Evolutionary conservation across 2,888 invertebrate species (phyloP).

Genomic region (Cephalotes varians): DNA sequence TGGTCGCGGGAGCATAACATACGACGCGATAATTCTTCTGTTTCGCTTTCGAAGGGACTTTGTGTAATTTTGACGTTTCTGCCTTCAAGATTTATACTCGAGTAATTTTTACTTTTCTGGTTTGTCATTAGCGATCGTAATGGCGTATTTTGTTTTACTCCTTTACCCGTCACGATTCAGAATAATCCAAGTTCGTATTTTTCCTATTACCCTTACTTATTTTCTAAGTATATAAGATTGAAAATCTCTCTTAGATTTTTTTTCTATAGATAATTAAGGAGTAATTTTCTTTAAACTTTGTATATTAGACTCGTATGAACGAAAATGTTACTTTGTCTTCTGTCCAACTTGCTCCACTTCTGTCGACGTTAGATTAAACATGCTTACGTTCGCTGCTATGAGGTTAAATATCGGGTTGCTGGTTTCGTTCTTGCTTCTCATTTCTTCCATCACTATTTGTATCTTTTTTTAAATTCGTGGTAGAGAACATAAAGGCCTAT

Average conservation of each 20-base stretch:
- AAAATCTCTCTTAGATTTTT: not conserved
- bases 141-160: not conserved
- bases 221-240: not conserved
- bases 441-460: not conserved
- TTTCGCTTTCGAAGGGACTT: constrained; percentile 13
- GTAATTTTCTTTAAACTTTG: not conserved
- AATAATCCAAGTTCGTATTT: not conserved
- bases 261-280: not conserved
- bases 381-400: constrained; percentile 18
- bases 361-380: constrained; percentile 10
- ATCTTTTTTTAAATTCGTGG: not conserved
- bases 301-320: not conserved
- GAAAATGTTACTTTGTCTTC: constrained; percentile 18
- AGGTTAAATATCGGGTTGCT: constrained; percentile 62
- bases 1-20: constrained; percentile 25
- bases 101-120: not conserved
- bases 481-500: not conserved
- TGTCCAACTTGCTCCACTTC: constrained; percentile 1
- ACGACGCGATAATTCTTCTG: constrained; percentile 37
- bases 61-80: constrained; percentile 33
- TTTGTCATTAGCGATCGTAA: constrained; percentile 26
- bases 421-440: constrained; percentile 30
- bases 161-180: not conserved
- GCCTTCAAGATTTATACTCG: constrained; percentile 9
- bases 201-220: not conserved